Conservation (phyloP, 1,140 invertebrate species). For the Drosophila watanabei region DNA sequence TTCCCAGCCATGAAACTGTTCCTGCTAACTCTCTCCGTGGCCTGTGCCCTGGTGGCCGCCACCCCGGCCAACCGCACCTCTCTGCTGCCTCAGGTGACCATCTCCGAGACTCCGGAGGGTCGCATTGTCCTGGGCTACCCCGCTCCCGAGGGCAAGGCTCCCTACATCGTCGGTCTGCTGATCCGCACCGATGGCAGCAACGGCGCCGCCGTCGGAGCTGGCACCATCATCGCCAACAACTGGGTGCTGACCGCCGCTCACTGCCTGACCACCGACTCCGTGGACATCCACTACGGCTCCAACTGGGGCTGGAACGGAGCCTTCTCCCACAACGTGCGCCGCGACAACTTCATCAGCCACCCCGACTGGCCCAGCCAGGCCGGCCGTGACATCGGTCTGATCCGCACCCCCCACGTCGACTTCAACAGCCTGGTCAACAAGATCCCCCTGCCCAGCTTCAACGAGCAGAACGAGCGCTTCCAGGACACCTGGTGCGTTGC, state of each 20-base stretch:
- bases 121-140: constrained; percentile 65
- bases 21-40: constrained; percentile 26
- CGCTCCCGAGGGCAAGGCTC: constrained; percentile 85
- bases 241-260: constrained; percentile 88
- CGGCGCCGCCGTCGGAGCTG: constrained; percentile 86
- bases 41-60: constrained; percentile 25
- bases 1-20: constrained; percentile 48
- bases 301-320: constrained; percentile 48
- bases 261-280: constrained; percentile 80
- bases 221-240: constrained; percentile 86
- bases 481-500: constrained; percentile 50
- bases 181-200: constrained; percentile 73
- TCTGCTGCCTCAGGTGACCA: constrained; percentile 7
- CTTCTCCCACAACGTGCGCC: constrained; percentile 46
- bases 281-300: constrained; percentile 70
- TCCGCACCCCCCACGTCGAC: constrained; percentile 47
- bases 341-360: constrained; percentile 53
- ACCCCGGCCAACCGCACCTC: constrained; percentile 23
- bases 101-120: constrained; percentile 7
- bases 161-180: constrained; percentile 86
- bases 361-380: constrained; percentile 49
- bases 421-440: constrained; percentile 44
- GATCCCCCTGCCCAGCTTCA: constrained; percentile 46
- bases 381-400: constrained; percentile 60
- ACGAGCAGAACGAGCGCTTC: constrained; percentile 36